Conservation (phyloP, 2,113 vertebrate species). For the Fregetta grallaria region DNA sequence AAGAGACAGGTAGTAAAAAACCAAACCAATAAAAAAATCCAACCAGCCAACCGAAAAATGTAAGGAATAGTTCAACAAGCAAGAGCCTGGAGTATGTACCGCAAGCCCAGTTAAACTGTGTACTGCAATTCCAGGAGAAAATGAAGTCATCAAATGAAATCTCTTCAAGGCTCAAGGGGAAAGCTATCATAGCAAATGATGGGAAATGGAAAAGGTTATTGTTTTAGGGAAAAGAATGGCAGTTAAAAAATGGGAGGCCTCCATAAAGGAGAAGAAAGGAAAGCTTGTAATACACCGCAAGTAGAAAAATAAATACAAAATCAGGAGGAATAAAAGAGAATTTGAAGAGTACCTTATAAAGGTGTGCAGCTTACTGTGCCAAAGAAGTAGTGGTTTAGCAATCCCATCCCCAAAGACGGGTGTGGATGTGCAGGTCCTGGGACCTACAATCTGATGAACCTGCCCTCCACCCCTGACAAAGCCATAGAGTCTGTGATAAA, state of each 20-base stretch:
- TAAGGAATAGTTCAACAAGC: neutral
- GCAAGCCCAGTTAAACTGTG: neutral
- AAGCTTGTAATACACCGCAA: neutral
- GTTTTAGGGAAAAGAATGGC: neutral
- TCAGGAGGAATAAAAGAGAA: neutral
- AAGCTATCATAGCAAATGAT: neutral
- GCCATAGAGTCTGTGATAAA: neutral
- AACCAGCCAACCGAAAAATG: neutral
- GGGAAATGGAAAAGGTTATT: neutral
- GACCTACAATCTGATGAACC: neutral
- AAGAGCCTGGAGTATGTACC: neutral
- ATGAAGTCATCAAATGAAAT: slow-evolving; percentile 27
- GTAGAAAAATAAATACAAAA: neutral
- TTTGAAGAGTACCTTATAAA: neutral
- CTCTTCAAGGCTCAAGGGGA: neutral
- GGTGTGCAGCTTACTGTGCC: neutral
- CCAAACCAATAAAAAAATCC: neutral
- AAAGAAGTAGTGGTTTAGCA: neutral
- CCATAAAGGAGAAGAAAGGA: neutral
- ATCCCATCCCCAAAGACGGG: neutral
- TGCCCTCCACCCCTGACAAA: neutral
- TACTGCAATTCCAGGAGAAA: slow-evolving; percentile 9
- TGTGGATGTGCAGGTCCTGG: neutral
- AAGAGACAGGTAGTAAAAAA: neutral
- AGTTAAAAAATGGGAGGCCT: neutral